phyloP scores from a whole-genome alignment of 2,888 invertebrate species.

The Pseudanteris insignis region DNA sequence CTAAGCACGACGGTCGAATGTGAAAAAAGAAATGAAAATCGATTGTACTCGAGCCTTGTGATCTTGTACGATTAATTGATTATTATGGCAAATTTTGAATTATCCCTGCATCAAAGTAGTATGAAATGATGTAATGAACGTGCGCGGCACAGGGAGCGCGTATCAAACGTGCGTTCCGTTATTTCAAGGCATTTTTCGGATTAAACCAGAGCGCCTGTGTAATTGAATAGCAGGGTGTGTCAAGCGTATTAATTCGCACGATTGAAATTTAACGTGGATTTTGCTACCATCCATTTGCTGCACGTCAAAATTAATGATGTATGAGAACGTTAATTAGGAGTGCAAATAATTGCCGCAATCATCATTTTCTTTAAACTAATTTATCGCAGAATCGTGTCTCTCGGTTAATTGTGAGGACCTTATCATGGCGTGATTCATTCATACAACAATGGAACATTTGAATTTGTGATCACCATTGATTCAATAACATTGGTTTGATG shows the following conservation, averaged over 20 bases:
- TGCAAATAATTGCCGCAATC: constrained; percentile 1
- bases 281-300: constrained; percentile 10
- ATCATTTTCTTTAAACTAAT: neutral
- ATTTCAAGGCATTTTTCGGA: constrained; percentile 17
- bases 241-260: constrained; percentile 11
- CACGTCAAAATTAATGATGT: constrained; percentile 8
- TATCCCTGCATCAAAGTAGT: constrained; percentile 9
- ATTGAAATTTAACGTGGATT: constrained; percentile 14
- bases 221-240: constrained; percentile 17
- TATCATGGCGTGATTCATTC: constrained; percentile 2
- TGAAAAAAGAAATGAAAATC: too few species aligned
- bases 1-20: too few species aligned
- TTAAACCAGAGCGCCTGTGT: constrained; percentile 12
- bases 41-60: too few species aligned
- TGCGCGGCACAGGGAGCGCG: constrained; percentile 2
- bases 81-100: constrained; percentile 17
- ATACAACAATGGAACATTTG: neutral
- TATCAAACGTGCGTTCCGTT: constrained; percentile 15
- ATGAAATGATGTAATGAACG: constrained; percentile 18
- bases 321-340: constrained; percentile 8
- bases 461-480: too few species aligned
- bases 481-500: too few species aligned
- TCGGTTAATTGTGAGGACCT: constrained; percentile 1
- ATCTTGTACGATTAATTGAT: neutral
- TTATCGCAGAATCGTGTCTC: neutral